Conservation (phyloP, 2,888 invertebrate species). For the Chydorus sphaericus region DNA sequence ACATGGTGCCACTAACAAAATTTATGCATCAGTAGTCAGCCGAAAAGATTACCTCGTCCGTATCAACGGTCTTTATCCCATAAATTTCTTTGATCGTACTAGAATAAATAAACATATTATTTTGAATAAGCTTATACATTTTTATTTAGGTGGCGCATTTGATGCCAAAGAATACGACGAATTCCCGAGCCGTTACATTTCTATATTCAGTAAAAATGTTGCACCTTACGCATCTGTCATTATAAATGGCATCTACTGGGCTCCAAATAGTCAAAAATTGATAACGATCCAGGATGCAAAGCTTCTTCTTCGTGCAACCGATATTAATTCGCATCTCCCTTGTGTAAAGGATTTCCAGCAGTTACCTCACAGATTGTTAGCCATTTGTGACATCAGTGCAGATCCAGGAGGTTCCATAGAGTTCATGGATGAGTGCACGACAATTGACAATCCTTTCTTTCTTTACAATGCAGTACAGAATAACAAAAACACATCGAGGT, state of each 20-base stretch:
- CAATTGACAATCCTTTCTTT: slow-evolving; percentile 97
- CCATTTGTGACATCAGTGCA: slow-evolving; percentile 95
- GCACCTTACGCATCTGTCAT: slow-evolving; percentile 95
- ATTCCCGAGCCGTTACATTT: slow-evolving; percentile 84
- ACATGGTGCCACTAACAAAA: slow-evolving; percentile 88
- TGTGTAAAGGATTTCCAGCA: slow-evolving; percentile 87
- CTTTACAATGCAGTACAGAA: slow-evolving; percentile 98
- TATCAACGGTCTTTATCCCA: too few species aligned
- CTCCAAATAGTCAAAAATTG: slow-evolving; percentile 86
- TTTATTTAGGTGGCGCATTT: slow-evolving; percentile 87
- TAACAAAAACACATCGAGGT: slow-evolving; percentile 89
- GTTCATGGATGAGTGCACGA: slow-evolving; percentile 99
- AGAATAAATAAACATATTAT: too few species aligned
- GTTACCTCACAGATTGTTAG: slow-evolving; percentile 65
- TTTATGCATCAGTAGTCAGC: slow-evolving; percentile 93
- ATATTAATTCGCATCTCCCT: slow-evolving; percentile 55
- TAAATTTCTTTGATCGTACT: too few species aligned
- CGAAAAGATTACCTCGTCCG: slow-evolving; percentile 84
- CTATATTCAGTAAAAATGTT: slow-evolving; percentile 89
- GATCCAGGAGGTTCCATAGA: slow-evolving; percentile 98
- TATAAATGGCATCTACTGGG: slow-evolving; percentile 98
- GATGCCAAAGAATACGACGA: slow-evolving; percentile 80
- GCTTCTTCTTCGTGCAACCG: slow-evolving; percentile 68
- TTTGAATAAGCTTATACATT: too few species aligned
- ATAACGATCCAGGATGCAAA: slow-evolving; percentile 97